These are phyloP conservation scores for Elymnias hypermnestra DNA, from an alignment of 1,140 invertebrate genomes.

Conservation along the genomic window DNA sequence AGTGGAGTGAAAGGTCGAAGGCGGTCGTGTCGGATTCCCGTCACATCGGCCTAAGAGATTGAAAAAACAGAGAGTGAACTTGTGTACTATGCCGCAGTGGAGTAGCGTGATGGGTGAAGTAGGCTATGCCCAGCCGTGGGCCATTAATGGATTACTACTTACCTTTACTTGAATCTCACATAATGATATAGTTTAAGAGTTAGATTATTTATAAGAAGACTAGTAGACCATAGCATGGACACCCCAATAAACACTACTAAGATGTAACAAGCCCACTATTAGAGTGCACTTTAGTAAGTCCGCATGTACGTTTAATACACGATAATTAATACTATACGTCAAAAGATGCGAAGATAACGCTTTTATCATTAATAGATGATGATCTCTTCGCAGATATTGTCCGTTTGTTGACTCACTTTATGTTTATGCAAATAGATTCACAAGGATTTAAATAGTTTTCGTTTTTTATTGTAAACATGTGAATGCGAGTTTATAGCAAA, in stretches of 20 bases:
- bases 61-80: no score
- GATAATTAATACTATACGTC: conserved; percentile 24
- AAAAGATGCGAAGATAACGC: conserved; percentile 15
- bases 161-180: not conserved
- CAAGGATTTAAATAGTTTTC: not conserved
- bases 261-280: conserved; percentile 11
- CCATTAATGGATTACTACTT: no score
- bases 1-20: no score
- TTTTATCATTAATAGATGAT: conserved; percentile 17
- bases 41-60: no score
- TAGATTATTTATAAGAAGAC: not conserved
- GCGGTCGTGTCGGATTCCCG: no score
- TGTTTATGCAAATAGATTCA: conserved; percentile 7
- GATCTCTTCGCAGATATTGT: conserved; percentile 15
- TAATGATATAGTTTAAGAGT: not conserved
- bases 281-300: conserved; percentile 13
- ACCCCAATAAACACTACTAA: conserved; percentile 13
- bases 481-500: no score
- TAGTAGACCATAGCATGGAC: not conserved
- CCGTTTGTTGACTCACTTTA: conserved; percentile 11
- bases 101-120: no score
- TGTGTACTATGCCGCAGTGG: no score
- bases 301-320: conserved; percentile 10
- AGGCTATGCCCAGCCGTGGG: no score
- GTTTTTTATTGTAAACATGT: conserved; percentile 5